These are phyloP conservation scores for Mycogona germanica DNA, from an alignment of 2,888 invertebrate species.

Conservation along the genomic window DNA sequence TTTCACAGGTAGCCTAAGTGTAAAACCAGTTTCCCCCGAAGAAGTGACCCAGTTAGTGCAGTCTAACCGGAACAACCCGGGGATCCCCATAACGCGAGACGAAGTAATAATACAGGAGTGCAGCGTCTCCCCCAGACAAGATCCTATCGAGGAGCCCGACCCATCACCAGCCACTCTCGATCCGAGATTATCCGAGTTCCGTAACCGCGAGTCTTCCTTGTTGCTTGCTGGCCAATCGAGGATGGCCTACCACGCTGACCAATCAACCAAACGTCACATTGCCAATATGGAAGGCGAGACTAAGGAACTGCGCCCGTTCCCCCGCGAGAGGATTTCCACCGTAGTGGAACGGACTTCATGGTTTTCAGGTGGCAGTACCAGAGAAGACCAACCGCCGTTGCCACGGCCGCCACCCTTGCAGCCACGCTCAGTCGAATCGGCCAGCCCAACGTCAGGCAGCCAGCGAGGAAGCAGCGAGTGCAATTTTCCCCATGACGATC, in stretches of 20 bases:
- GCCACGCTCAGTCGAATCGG: background rate
- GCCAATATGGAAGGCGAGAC: background rate
- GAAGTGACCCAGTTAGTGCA: too few species aligned
- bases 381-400: background rate
- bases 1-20: too few species aligned
- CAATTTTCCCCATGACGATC: background rate
- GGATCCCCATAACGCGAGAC: too few species aligned
- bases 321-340: conserved; percentile 27
- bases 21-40: too few species aligned
- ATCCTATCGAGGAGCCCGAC: too few species aligned
- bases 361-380: conserved; percentile 21
- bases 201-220: too few species aligned
- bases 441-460: background rate
- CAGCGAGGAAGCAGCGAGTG: conserved; percentile 1
- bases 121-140: too few species aligned
- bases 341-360: conserved; percentile 27
- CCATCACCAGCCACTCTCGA: too few species aligned
- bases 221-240: too few species aligned
- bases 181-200: too few species aligned
- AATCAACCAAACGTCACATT: conserved; percentile 10
- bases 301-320: conserved; percentile 30
- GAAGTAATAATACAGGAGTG: too few species aligned
- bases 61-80: too few species aligned
- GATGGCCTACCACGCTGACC: background rate
- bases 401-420: background rate